Conservation (phyloP, 2,888 invertebrate species). For the Phoenoteleia sp. region DNA sequence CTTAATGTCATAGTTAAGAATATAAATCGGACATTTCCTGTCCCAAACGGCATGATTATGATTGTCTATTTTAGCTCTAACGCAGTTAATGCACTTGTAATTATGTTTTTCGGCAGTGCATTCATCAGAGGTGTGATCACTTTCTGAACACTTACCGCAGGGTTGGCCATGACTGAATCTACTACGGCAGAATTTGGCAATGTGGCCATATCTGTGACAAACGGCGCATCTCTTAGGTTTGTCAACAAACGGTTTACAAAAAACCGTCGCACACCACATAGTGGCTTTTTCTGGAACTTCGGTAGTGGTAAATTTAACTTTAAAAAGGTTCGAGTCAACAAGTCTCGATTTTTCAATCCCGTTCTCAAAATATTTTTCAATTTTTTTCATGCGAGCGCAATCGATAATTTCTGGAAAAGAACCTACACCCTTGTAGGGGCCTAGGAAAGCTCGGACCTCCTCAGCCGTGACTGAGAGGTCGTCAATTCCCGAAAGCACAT, state of each 20-base stretch:
- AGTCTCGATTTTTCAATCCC: not conserved
- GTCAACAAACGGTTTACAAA: not conserved
- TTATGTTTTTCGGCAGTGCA: too few species aligned
- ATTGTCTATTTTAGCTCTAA: not conserved
- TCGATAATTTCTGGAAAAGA: not conserved
- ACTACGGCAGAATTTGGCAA: not conserved
- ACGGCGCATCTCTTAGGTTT: not conserved
- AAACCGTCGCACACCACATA: not conserved
- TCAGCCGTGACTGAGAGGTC: not conserved
- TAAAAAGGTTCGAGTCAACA: not conserved
- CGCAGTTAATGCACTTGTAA: constrained; percentile 18
- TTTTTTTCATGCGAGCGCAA: not conserved
- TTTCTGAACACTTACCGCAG: too few species aligned
- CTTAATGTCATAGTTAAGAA: too few species aligned
- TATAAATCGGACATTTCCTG: not conserved
- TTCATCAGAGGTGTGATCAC: too few species aligned
- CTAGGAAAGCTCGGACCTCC: not conserved
- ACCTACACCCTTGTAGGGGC: not conserved
- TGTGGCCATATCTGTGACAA: constrained; percentile 22
- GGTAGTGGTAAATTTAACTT: not conserved
- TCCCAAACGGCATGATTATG: not conserved
- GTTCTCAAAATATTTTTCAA: not conserved
- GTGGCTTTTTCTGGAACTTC: constrained; percentile 5
- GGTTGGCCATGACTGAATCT: too few species aligned
- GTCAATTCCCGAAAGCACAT: not conserved